Conservation (phyloP, 2,797 vertebrate genomes). For the Alcedo quadribrachys region DNA sequence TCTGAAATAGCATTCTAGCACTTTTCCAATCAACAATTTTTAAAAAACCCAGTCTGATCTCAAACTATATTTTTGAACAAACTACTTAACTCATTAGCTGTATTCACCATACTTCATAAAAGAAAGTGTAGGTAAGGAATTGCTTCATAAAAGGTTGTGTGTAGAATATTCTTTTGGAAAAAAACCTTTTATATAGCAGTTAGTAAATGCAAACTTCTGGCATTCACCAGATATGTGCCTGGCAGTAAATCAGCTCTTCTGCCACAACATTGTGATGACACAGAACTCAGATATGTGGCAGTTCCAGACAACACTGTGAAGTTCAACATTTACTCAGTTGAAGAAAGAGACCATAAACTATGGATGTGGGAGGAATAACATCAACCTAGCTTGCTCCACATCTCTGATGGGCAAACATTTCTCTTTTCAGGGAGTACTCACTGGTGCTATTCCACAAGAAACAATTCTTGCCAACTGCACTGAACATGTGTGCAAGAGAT, state of each 20-base stretch:
- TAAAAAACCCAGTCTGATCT: background rate
- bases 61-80: background rate
- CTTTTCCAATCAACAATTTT: background rate
- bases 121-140: background rate
- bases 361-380: background rate
- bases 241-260: conserved; percentile 5
- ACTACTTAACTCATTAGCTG: background rate
- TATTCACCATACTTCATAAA: background rate
- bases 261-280: background rate
- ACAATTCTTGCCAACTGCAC: background rate
- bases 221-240: background rate
- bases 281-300: background rate
- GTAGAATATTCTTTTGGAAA: background rate
- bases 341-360: background rate
- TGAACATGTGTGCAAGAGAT: background rate
- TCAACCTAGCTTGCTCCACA: fast-evolving
- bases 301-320: background rate
- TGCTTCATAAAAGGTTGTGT: background rate
- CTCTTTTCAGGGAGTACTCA: background rate
- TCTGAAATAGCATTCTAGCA: background rate
- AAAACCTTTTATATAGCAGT: background rate
- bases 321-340: background rate
- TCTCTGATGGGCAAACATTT: background rate
- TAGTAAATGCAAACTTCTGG: background rate
- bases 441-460: background rate